Base-by-base conservation (phyloP, 2,113 vertebrate species). In the Otolemur garnettii region DNA sequence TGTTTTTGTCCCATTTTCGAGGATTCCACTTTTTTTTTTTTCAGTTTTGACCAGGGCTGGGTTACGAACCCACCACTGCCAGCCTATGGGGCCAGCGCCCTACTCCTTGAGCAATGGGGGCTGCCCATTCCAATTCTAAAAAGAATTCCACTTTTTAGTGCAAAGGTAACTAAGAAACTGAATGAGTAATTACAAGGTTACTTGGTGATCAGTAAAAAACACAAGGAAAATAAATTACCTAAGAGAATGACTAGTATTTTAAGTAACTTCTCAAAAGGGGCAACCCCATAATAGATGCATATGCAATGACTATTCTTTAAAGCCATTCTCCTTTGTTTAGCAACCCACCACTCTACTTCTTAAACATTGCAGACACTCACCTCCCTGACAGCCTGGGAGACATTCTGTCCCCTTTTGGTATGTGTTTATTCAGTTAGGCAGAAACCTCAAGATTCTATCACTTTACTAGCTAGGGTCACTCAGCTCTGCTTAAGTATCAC, bases 251-350 rank as follows among this genome's bases (percentile, higher is more conserved):
- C 42, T 74, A 74, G 53, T 89, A 85, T 86, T 86, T 88, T 90
- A 92, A 78, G 72, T 60, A 60, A 93, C 87, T 94, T 85, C 87
- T 94, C 59, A 82, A 74, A 91, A 77, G 66, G 45, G 45, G 4
- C 57, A 13, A 80, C 17, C 10, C 38, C 30, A 68, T 5, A 45
- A 38, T 11, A 55, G 74, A 91, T 26, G 6, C 4, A 19, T 42
- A 33, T 89, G 75, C 59, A 64, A 69, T 75, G 62, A n/a, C 26
- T 60, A n/a, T 71, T 68, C 59, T 22, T 66, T 26, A 38, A 85
- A 71, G 35, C 3, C 35, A 26, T 86, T 97, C 93, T 85, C 71
- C 62, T 93, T 95, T 89, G 68, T 83, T 89, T 69, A 91, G 22
- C 17, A 74, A 77, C 14, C 50, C 8, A 33, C 28, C 42, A 50